These are phyloP conservation scores for Geophilus truncorum DNA, from an alignment of 2,888 invertebrate genomes.

Conservation along the genomic window DNA sequence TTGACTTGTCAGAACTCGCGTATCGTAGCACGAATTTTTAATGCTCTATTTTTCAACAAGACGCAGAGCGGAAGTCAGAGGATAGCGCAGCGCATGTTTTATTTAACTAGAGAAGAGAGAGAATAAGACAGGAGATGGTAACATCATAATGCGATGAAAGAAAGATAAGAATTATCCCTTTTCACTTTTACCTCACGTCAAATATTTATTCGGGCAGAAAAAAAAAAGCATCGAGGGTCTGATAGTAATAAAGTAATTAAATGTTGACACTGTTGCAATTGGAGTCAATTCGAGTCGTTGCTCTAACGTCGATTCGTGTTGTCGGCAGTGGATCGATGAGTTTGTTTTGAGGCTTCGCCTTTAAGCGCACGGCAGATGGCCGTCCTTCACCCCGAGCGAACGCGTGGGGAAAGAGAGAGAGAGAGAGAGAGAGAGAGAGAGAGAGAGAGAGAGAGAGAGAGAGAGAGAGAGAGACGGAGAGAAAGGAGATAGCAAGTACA, in stretches of 20 bases:
- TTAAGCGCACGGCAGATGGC: slow-evolving; percentile 25
- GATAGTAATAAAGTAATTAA: slow-evolving; percentile 4
- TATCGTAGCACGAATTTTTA: neutral
- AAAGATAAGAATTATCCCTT: neutral
- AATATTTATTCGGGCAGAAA: neutral
- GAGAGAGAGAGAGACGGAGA: too few species aligned
- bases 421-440: neutral
- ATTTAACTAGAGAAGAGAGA: neutral
- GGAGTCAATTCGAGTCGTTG: slow-evolving; percentile 5
- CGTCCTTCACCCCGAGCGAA: slow-evolving; percentile 13
- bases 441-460: neutral
- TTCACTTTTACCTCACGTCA: neutral
- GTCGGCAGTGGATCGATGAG: slow-evolving; percentile 22
- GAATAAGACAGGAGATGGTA: neutral
- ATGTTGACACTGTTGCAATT: slow-evolving; percentile 24
- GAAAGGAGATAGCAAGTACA: neutral
- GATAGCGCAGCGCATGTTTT: neutral
- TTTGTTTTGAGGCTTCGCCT: slow-evolving; percentile 27
- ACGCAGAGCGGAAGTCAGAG: neutral
- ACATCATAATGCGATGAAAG: neutral
- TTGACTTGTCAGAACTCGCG: neutral
- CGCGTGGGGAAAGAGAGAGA: neutral
- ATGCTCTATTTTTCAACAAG: neutral
- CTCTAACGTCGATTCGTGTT: neutral
- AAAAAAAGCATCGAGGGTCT: neutral